phyloP scores from a whole-genome alignment of 2,113 vertebrate genomes.

The Anguilla japonica region DNA sequence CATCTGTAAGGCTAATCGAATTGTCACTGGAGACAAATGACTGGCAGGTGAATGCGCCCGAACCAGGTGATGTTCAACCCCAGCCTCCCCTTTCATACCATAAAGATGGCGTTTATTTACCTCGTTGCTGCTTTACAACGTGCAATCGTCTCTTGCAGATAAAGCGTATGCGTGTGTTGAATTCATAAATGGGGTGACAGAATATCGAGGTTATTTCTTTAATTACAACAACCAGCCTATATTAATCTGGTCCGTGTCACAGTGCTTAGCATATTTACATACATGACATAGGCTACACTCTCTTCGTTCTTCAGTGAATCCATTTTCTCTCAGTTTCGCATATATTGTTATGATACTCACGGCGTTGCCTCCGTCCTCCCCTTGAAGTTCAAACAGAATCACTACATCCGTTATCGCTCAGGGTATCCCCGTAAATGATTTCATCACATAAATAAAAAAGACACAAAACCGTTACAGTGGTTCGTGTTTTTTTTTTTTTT shows the following conservation, averaged over 20 bases:
- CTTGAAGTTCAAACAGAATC: constrained; percentile 66
- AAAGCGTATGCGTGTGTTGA: constrained; percentile 7
- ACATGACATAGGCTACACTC: constrained; percentile 49
- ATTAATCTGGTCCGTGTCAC: constrained; percentile 65
- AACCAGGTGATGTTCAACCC: constrained; percentile 46
- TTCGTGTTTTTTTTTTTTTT: constrained; percentile 71
- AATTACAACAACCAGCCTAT: constrained; percentile 39
- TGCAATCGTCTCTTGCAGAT: neutral
- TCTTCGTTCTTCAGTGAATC: constrained; percentile 9
- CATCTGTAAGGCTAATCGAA: neutral
- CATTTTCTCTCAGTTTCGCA: constrained; percentile 44
- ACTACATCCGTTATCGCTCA: constrained; percentile 68
- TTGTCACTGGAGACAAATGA: constrained; percentile 6
- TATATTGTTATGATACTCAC: constrained; percentile 55
- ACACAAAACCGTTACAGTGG: constrained; percentile 39
- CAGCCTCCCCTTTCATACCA: constrained; percentile 68
- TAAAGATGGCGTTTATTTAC: constrained; percentile 75
- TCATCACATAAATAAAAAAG: constrained; percentile 6
- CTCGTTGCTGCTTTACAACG: neutral
- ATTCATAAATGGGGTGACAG: neutral
- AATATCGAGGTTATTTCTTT: constrained; percentile 6
- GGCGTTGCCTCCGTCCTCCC: constrained; percentile 62
- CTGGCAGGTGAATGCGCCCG: neutral
- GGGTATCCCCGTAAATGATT: constrained; percentile 63
- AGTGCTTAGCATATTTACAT: constrained; percentile 59